A percentile compares a stretch with the other conserved stretches of the same genome.
phyloP scores from a whole-genome alignment of 2,113 vertebrate species.

The Scytalopus superciliaris region DNA sequence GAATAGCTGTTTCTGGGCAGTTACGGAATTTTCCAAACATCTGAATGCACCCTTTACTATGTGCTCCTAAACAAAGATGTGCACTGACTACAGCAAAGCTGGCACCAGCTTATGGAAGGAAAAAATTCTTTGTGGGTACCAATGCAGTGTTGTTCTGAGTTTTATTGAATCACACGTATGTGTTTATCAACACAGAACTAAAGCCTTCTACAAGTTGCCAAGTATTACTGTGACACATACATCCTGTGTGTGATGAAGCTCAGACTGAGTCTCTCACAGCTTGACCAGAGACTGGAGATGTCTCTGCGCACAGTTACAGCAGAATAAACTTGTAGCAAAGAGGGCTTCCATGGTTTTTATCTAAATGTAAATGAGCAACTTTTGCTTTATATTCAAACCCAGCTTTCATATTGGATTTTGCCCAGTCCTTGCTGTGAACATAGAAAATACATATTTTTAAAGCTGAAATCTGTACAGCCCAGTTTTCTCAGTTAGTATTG shows the following conservation, averaged over 20 bases:
- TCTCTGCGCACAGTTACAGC: neutral
- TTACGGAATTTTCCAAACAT: slow-evolving; percentile 14
- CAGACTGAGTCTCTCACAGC: neutral
- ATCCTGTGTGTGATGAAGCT: neutral
- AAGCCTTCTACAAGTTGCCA: neutral
- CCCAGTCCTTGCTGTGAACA: neutral
- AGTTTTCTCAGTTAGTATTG: neutral
- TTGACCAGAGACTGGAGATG: neutral
- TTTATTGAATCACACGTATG: neutral
- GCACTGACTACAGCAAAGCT: neutral
- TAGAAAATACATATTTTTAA: neutral
- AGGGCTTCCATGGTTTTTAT: neutral
- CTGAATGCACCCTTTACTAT: neutral
- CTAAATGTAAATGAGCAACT: neutral
- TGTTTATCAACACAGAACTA: neutral
- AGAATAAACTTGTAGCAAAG: neutral
- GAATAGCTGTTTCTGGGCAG: neutral
- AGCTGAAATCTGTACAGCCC: neutral
- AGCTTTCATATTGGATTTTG: neutral
- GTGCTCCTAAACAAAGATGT: neutral
- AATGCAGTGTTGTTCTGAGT: neutral
- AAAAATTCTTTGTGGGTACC: neutral
- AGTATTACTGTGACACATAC: neutral
- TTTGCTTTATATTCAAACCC: neutral
- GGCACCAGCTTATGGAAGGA: neutral